Conservation (phyloP, 1,140 invertebrate species). For the Hylaeus anthracinus region DNA sequence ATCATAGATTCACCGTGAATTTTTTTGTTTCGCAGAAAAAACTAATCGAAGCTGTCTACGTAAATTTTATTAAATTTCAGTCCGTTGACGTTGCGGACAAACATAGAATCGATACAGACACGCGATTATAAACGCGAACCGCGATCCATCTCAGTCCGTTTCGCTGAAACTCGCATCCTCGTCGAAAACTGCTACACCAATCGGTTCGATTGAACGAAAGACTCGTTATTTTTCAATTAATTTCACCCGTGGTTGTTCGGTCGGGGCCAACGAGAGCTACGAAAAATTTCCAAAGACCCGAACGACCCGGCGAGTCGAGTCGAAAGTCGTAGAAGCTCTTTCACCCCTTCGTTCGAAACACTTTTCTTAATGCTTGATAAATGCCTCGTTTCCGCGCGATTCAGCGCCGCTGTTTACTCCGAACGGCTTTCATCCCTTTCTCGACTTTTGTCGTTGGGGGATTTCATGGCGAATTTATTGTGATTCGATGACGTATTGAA, state of each 20-base stretch:
- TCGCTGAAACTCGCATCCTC: constrained; percentile 10
- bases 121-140: constrained; percentile 31
- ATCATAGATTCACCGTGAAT: no score
- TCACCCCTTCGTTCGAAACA: not conserved
- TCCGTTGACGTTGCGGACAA: not conserved
- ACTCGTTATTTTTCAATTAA: constrained; percentile 17
- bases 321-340: not conserved
- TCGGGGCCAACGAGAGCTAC: not conserved
- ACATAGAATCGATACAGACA: constrained; percentile 28
- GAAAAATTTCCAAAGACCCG: not conserved
- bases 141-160: constrained; percentile 14
- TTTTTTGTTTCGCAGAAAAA: no score
- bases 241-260: not conserved
- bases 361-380: constrained; percentile 5
- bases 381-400: not conserved
- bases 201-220: not conserved
- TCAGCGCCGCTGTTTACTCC: not conserved
- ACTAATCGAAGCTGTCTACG: no score
- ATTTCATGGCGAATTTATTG: no score
- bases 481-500: no score
- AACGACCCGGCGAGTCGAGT: not conserved
- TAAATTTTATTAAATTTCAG: not conserved
- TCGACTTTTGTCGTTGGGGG: not conserved
- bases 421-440: not conserved
- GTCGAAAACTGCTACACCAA: not conserved